These are phyloP conservation scores for Tachina lurida DNA, from an alignment of 2,888 invertebrate species.

Conservation along the genomic window DNA sequence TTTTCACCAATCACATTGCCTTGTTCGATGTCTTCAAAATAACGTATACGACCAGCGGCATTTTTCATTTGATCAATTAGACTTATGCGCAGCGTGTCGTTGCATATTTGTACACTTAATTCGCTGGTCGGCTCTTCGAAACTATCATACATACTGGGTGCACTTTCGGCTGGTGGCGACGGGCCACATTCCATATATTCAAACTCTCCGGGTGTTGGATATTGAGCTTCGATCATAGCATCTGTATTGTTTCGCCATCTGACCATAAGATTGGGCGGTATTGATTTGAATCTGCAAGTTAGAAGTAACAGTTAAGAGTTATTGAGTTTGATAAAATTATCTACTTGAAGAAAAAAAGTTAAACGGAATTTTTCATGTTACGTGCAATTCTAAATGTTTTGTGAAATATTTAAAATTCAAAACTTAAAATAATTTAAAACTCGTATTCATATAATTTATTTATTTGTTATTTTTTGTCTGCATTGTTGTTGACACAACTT, in stretches of 20 bases:
- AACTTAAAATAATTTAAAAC: too few relatives aligned
- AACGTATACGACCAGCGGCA: slow-evolving; percentile 86
- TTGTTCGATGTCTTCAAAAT: slow-evolving; percentile 90
- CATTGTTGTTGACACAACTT: background rate
- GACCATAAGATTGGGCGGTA: slow-evolving; percentile 83
- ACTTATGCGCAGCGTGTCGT: slow-evolving; percentile 89
- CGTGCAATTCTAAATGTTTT: too few relatives aligned
- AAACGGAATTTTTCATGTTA: background rate
- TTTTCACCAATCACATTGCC: slow-evolving; percentile 86
- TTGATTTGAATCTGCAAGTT: slow-evolving; percentile 83
- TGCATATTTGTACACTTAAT: slow-evolving; percentile 88
- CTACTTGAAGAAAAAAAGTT: background rate
- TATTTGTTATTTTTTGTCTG: too few relatives aligned
- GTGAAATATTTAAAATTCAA: too few relatives aligned
- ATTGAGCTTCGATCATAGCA: slow-evolving; percentile 86
- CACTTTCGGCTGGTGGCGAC: slow-evolving; percentile 91
- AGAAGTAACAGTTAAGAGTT: background rate
- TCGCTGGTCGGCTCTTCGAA: slow-evolving; percentile 89
- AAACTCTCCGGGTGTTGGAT: slow-evolving; percentile 86
- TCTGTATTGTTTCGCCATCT: slow-evolving; percentile 85
- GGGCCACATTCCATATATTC: slow-evolving; percentile 91
- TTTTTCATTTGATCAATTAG: slow-evolving; percentile 89
- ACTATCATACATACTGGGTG: slow-evolving; percentile 91
- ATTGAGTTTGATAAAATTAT: background rate
- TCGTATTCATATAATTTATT: too few relatives aligned